Percentiles rank a stretch among this genome's conserved stretches.
phyloP scores from a whole-genome alignment of 2,888 invertebrate species.

The Cheilosia soror region DNA sequence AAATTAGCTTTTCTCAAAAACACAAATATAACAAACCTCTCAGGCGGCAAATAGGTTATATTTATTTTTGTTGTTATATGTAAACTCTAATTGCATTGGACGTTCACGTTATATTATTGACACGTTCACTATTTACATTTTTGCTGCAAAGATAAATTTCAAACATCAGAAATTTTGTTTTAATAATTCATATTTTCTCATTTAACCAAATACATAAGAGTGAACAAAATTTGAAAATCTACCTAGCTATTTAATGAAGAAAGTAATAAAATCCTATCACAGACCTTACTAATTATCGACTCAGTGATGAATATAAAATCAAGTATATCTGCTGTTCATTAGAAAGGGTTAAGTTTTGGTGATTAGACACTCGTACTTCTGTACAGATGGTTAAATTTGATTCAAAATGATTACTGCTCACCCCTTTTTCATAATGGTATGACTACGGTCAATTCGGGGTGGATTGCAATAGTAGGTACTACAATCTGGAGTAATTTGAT shows the following conservation, averaged over 20 bases:
- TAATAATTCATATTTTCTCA: not conserved
- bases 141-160: too few species aligned
- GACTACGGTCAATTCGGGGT: not conserved
- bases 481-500: not conserved
- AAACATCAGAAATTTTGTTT: too few species aligned
- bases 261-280: not conserved
- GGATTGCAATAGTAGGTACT: not conserved
- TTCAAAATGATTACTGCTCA: not conserved
- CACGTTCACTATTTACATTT: too few species aligned
- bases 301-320: conserved; percentile 6
- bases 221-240: not conserved
- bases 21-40: too few species aligned
- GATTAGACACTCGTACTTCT: not conserved
- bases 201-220: not conserved
- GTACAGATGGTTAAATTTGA: conserved; percentile 3
- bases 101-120: too few species aligned
- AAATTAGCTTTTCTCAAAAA: too few species aligned
- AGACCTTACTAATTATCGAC: not conserved
- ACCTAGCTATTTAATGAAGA: not conserved
- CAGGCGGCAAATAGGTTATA: too few species aligned
- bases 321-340: conserved; percentile 1
- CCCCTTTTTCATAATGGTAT: not conserved
- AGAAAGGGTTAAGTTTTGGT: conserved; percentile 1
- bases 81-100: too few species aligned
- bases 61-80: too few species aligned